A percentile compares a stretch with the other conserved stretches of the same genome.
Evolutionary conservation across 1,140 invertebrate genomes (phyloP).

Genomic region (Aleiodes sp.): DNA sequence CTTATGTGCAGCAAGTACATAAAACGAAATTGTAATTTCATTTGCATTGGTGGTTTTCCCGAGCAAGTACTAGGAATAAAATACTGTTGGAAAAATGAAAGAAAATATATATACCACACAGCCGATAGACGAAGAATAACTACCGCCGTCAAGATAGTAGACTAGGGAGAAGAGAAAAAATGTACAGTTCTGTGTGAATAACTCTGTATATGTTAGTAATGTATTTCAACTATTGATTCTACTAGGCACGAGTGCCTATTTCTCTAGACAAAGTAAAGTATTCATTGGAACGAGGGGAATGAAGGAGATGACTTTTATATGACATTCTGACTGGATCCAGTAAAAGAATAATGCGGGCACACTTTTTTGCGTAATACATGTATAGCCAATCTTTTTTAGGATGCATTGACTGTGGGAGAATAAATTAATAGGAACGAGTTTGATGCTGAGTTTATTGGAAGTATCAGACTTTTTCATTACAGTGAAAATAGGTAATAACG

Average conservation of each 20-base stretch:
- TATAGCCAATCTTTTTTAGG: too few species aligned
- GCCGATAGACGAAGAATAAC: not conserved
- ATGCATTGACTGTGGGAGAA: too few species aligned
- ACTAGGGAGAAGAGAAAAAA: too few species aligned
- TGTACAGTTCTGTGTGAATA: not conserved
- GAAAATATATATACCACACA: not conserved
- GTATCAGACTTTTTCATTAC: too few species aligned
- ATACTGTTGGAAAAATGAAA: not conserved
- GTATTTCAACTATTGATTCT: slow-evolving; percentile 16
- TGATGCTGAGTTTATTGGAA: too few species aligned
- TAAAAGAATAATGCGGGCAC: too few species aligned
- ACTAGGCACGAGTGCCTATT: not conserved
- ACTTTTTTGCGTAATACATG: too few species aligned
- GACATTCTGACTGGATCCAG: not conserved
- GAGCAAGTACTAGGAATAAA: not conserved
- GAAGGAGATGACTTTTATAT: slow-evolving; percentile 9
- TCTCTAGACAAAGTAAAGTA: slow-evolving; percentile 22
- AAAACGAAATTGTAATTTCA: slow-evolving; percentile 43
- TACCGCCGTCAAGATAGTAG: not conserved
- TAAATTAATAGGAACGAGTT: too few species aligned
- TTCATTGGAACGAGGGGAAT: slow-evolving; percentile 4
- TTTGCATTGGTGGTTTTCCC: slow-evolving; percentile 33
- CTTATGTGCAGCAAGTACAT: too few species aligned
- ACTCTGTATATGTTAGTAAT: not conserved
- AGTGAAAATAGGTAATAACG: not conserved